phyloP scores from a whole-genome alignment of 1,140 invertebrate species.

The Archivesica marissinica region DNA sequence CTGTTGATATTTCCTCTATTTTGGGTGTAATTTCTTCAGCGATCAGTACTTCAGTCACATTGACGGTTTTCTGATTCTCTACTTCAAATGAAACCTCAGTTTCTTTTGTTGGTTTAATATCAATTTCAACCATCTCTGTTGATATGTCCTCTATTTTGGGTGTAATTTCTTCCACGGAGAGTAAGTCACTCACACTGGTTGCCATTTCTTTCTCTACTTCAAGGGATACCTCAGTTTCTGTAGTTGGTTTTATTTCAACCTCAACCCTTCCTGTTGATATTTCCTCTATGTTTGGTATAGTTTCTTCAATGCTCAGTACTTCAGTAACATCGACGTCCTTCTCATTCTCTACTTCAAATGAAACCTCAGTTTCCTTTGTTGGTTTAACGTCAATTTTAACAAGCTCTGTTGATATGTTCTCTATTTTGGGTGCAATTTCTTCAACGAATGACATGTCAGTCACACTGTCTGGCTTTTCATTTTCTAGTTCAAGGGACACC shows the following conservation, averaged over 20 bases:
- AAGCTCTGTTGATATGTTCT: neutral
- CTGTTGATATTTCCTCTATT: conserved; percentile 11
- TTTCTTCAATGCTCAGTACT: too few species aligned
- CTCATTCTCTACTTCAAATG: too few species aligned
- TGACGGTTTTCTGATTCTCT: conserved; percentile 17
- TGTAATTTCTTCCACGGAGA: conserved; percentile 12
- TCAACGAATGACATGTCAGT: too few species aligned
- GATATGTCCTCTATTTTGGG: neutral
- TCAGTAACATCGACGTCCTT: too few species aligned
- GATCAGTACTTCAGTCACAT: conserved; percentile 17
- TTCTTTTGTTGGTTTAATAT: conserved; percentile 15
- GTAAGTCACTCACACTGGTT: neutral
- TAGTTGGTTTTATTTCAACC: conserved; percentile 50
- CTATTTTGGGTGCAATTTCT: neutral
- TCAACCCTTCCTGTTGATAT: conserved; percentile 23
- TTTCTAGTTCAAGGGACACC: conserved; percentile 5
- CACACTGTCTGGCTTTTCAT: neutral
- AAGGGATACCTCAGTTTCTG: conserved; percentile 7
- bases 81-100: conserved; percentile 20
- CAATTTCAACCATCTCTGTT: conserved; percentile 45
- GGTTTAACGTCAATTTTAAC: neutral
- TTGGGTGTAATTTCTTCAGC: conserved; percentile 27
- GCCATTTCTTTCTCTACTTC: conserved; percentile 21
- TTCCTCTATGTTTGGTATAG: too few species aligned
- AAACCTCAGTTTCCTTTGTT: too few species aligned